phyloP scores from a whole-genome alignment of 2,888 invertebrate genomes.

The Tetragonula carbonaria region DNA sequence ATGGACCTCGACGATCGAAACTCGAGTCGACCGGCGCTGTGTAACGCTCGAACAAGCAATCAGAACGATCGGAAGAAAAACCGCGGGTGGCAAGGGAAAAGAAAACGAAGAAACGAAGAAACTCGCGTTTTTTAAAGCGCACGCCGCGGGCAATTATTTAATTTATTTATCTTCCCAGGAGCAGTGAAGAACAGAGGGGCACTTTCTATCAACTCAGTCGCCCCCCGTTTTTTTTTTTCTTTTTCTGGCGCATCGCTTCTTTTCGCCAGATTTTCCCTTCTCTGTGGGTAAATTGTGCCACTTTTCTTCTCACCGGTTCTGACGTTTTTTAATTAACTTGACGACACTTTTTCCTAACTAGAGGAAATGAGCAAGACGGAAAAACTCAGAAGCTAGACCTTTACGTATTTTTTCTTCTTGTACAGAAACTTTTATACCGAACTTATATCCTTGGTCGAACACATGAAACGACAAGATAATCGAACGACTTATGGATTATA shows the following conservation, averaged over 20 bases:
- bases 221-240: no score
- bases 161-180: background rate
- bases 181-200: background rate
- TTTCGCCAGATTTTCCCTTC: background rate
- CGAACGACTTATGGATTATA: no score
- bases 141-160: conserved; percentile 40
- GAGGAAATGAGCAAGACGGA: background rate
- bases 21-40: conserved; percentile 18
- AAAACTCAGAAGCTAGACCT: no score
- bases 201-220: background rate
- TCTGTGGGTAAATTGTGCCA: background rate
- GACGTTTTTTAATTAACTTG: conserved; percentile 3
- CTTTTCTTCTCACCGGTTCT: no score
- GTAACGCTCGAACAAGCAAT: conserved; percentile 37
- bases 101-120: background rate
- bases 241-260: background rate
- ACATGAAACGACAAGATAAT: no score
- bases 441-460: no score
- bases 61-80: conserved; percentile 38
- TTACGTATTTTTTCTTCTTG: no score
- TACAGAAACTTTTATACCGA: no score
- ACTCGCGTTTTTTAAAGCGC: background rate
- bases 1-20: conserved; percentile 58
- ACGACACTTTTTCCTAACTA: background rate
- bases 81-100: background rate